Evolutionary conservation across 2,113 vertebrate species (phyloP), one percentile per base, ranked within the genome.

Genomic region (Spermophilus dauricus): DNA sequence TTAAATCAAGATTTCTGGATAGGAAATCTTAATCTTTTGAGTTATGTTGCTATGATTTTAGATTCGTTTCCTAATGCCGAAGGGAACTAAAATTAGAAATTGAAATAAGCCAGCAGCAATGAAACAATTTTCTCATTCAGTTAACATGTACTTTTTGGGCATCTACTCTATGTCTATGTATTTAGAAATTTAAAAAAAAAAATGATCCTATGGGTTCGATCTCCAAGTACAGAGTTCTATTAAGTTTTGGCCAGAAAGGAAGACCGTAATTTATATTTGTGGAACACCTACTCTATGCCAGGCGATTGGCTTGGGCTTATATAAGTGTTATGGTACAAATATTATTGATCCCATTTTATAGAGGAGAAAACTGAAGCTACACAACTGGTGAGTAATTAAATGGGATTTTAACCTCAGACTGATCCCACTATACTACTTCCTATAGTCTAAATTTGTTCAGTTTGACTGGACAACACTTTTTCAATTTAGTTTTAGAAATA

Each of bases 1-100:
- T 94, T 97, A 95, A 89, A 97, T 97, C 91, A 95, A 97, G 89
- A 97, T 93, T 94, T 97, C 96, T 81, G 89, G 96, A 94, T 84
- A 94, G 75, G 96, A 93, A 94, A 94, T 94, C 86, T 93, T 96
- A 96, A 95, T 97, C 96, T 97, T 96, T 96, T 95, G 92, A 96
- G 67, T 92, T 89, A 72, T 91, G 67, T 97, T 90, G 91, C 91
- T 86, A 63, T 94, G 75, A 91, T 97, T 94, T 95, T 97, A 89
- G 86, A 95, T 90, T 96, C 9, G 16, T 63, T 95, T 97, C 58
- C 91, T 94, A 93, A 95, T 89, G 84, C 80, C 73, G 65, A 90
- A 87, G 24, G 39, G 53, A 97, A 92, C 95, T 95, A 94, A 95
- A 97, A 93, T 97, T 97, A 97, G 96, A 95, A 95, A 89, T 87